Percentiles rank a stretch among this genome's conserved stretches.
Evolutionary conservation across 2,113 vertebrate species (phyloP).

Genomic region (Scopus umbretta): DNA sequence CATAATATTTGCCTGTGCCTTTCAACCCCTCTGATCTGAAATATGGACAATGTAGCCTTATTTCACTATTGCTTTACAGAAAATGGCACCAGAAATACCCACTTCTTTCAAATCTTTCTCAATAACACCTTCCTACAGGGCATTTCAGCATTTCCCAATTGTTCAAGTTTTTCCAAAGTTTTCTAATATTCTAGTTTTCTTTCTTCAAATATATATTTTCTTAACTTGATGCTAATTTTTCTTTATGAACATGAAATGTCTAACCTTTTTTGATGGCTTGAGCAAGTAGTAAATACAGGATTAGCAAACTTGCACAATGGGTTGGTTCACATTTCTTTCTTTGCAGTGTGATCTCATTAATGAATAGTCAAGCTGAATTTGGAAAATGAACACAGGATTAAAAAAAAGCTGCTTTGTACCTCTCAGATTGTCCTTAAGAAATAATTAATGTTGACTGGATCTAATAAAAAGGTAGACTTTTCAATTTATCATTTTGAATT

Average conservation of each 20-base stretch:
- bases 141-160: background rate
- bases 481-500: background rate
- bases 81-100: background rate
- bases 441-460: background rate
- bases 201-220: background rate
- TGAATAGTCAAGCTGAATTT: background rate
- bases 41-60: fast-evolving
- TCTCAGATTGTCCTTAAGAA: background rate
- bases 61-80: background rate
- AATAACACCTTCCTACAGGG: background rate
- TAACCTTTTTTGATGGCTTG: background rate
- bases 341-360: conserved; percentile 14
- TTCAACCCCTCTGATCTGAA: background rate
- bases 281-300: background rate
- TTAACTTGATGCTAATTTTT: background rate
- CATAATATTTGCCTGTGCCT: background rate
- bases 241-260: background rate
- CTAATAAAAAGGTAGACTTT: background rate
- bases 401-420: background rate
- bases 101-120: background rate
- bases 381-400: background rate
- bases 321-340: background rate
- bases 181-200: background rate
- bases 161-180: background rate
- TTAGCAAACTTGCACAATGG: background rate